phyloP scores from a whole-genome alignment of 2,113 vertebrate genomes.

The Sceloporus undulatus region DNA sequence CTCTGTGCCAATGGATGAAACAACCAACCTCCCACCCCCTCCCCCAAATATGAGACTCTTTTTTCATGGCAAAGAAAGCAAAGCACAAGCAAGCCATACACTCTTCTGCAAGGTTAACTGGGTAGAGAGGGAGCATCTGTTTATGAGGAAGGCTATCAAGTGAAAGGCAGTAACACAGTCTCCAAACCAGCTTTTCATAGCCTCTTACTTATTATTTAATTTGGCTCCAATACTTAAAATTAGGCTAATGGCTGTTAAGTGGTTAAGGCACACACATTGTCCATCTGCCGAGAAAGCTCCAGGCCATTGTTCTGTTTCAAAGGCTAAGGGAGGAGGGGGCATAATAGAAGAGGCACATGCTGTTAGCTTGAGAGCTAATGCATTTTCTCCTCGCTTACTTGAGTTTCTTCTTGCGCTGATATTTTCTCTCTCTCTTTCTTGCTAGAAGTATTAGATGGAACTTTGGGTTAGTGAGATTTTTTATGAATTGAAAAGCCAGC shows the following conservation, averaged over 20 bases:
- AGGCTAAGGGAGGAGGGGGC: constrained; percentile 73
- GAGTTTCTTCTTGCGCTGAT: constrained; percentile 54
- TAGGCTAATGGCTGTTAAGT: constrained; percentile 86
- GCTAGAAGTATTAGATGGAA: constrained; percentile 66
- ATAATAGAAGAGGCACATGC: constrained; percentile 74
- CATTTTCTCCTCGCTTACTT: constrained; percentile 62
- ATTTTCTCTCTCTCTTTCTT: constrained; percentile 63
- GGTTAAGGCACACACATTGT: constrained; percentile 79
- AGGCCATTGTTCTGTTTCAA: constrained; percentile 82
- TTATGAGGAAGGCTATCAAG: constrained; percentile 77
- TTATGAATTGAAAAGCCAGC: constrained; percentile 36
- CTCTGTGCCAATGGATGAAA: background rate
- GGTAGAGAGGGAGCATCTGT: constrained; percentile 78
- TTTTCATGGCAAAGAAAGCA: background rate
- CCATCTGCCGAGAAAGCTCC: constrained; percentile 83
- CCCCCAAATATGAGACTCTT: background rate
- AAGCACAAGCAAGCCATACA: background rate
- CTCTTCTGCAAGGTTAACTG: constrained; percentile 72
- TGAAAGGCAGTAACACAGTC: constrained; percentile 73
- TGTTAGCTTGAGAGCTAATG: constrained; percentile 75
- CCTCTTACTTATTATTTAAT: constrained; percentile 85
- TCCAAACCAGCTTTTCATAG: constrained; percentile 83
- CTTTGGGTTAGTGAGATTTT: constrained; percentile 62
- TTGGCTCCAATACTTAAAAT: constrained; percentile 82
- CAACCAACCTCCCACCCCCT: background rate